Evolutionary conservation across 2,888 invertebrate genomes (phyloP).

Genomic region (Sceliomorpha sp.): DNA sequence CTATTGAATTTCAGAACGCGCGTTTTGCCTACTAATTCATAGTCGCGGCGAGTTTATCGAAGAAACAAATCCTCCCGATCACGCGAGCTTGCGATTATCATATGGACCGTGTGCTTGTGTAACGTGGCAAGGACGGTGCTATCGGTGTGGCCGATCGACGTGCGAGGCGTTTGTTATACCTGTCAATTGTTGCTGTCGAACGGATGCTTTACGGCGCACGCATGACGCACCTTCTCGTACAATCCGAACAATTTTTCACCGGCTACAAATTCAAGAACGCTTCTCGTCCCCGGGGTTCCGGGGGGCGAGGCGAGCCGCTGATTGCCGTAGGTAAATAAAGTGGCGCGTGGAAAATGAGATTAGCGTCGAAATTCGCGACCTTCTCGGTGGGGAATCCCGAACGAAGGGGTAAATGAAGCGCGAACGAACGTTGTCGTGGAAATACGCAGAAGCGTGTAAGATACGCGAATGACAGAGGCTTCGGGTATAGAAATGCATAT

Average conservation of each 20-base stretch:
- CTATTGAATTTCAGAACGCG: constrained; percentile 72
- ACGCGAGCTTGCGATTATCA: constrained; percentile 65
- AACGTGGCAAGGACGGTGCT: constrained; percentile 60
- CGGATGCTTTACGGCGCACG: constrained; percentile 32
- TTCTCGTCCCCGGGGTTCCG: too few relatives aligned
- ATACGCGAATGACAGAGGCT: too few relatives aligned
- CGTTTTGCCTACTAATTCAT: constrained; percentile 69
- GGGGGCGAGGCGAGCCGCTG: too few relatives aligned
- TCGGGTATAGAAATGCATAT: too few relatives aligned
- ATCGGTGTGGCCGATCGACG: constrained; percentile 61
- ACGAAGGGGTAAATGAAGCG: too few relatives aligned
- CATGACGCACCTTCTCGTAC: constrained; percentile 24
- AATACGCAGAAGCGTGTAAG: too few relatives aligned
- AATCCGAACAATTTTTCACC: constrained; percentile 8
- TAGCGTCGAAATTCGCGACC: too few relatives aligned
- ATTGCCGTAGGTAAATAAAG: too few relatives aligned
- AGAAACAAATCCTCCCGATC: constrained; percentile 68
- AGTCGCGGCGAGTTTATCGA: constrained; percentile 64
- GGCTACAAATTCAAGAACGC: constrained; percentile 8
- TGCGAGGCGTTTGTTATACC: constrained; percentile 67
- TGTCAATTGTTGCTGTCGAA: constrained; percentile 69
- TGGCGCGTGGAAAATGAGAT: too few relatives aligned
- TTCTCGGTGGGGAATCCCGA: too few relatives aligned
- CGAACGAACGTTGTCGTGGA: too few relatives aligned
- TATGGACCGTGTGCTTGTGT: constrained; percentile 55